Percentiles rank a stretch among this genome's conserved stretches.
These are phyloP conservation scores for Tachuris rubrigastra DNA, from an alignment of 2,113 vertebrate genomes.

Conservation along the genomic window DNA sequence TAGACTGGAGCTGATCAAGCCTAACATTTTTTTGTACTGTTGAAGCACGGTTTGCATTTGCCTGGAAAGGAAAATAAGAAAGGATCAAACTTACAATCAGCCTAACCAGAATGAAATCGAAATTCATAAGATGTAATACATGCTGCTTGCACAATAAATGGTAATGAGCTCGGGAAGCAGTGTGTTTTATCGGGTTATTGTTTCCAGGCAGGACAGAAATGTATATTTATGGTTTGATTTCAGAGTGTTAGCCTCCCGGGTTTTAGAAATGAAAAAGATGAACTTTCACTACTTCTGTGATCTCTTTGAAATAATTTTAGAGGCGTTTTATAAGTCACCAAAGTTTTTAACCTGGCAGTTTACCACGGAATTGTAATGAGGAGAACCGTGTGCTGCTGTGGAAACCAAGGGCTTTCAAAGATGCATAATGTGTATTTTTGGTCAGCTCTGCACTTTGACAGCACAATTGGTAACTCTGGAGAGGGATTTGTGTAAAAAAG, in stretches of 20 bases:
- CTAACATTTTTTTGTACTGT: not conserved
- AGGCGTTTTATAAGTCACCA: conserved; percentile 29
- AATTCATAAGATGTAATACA: conserved; percentile 58
- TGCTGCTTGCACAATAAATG: conserved; percentile 63
- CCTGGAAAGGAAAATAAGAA: conserved; percentile 32
- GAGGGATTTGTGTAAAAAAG: not conserved
- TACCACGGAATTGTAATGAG: not conserved
- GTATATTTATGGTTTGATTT: conserved; percentile 68
- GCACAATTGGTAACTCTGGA: not conserved
- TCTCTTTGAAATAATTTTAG: conserved; percentile 57
- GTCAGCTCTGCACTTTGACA: not conserved
- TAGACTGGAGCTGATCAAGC: not conserved
- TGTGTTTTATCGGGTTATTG: conserved; percentile 53
- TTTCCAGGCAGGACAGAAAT: conserved; percentile 62
- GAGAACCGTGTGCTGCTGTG: not conserved
- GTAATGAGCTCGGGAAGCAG: conserved; percentile 53
- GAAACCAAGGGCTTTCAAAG: not conserved
- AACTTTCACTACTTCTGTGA: conserved; percentile 54
- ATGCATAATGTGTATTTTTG: not conserved
- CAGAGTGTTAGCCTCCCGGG: conserved; percentile 40
- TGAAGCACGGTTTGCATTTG: conserved; percentile 2
- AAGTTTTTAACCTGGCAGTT: conserved; percentile 54
- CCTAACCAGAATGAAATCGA: conserved; percentile 40
- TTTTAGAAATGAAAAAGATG: conserved; percentile 66
- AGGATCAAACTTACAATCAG: conserved; percentile 29